Base-by-base conservation (phyloP, 2,113 vertebrate species). In the Lophius piscatorius region DNA sequence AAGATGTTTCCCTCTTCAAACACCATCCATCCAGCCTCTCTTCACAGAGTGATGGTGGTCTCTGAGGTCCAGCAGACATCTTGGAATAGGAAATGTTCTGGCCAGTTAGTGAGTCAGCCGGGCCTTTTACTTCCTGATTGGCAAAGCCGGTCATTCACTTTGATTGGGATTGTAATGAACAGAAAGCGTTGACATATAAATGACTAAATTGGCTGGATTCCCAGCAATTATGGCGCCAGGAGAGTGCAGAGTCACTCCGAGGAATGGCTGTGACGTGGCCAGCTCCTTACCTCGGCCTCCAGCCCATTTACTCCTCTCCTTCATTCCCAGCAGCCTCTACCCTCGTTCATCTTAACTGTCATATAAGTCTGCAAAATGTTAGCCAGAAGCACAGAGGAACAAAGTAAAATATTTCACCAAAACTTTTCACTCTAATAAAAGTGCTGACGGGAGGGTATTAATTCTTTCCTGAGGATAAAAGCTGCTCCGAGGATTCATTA, bases 181-280 rank as follows among this genome's bases (percentile, higher is more conserved):
- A 62, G 18, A 57, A 69, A 47, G 73, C 13, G 13, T 26, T 23
- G 26, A 68, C 59, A 72, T 59, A 70, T 74, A 80, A 88, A 86
- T 85, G 78, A 66, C 76, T 74, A 63, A 78, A 66, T 56, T 89
- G 87, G 86, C 79, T 14, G 22, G 17, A 39, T 52, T 81, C 73
- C 78, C 70, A 46, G 65, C 10, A 17, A 39, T 38, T 54, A 35
- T 36, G 20, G 56, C 45, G 47, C 45, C 13, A 49, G 70, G 35
- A 61, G 35, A 16, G 28, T 14, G 12, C 46, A 46, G 33, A 57
- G 62, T 67, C 64, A 68, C 45, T 75, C 20, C 44, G 60, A 62
- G 65, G 67, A 70, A 65, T 18, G 63, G 45, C 52, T 10, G 17
- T 36, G 39, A 48, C 13, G n/a, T 29, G 40, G 33, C 39, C 38